Conservation (phyloP, 2,888 invertebrate genomes). For the Caenorhabditis sp. region DNA sequence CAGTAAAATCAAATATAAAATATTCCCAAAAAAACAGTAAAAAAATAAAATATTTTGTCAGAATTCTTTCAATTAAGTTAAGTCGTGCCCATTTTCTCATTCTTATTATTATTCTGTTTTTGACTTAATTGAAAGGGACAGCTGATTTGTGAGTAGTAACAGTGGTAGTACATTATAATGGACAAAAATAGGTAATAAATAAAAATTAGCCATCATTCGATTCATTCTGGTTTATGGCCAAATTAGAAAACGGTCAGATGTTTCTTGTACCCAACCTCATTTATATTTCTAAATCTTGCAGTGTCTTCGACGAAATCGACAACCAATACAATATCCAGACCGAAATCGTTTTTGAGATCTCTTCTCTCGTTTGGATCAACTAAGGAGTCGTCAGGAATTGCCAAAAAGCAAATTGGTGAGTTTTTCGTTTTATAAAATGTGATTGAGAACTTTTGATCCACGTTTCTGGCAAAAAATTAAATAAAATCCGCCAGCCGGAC, state of each 20-base stretch:
- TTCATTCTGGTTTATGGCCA: constrained; percentile 6
- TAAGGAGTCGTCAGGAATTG: neutral
- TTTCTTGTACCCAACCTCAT: neutral
- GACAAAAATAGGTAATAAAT: constrained; percentile 12
- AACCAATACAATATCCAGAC: constrained; percentile 21
- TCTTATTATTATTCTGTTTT: no score
- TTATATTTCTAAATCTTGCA: constrained; percentile 5
- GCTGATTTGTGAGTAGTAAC: no score
- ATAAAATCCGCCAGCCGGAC: no score
- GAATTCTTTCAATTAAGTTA: no score
- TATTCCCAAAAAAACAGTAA: no score
- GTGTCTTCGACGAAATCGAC: constrained; percentile 12
- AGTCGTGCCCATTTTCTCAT: no score
- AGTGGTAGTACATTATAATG: no score
- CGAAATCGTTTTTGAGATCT: constrained; percentile 32
- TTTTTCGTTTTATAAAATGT: neutral
- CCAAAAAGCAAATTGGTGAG: neutral
- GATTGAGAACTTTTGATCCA: no score
- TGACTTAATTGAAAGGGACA: no score
- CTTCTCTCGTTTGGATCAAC: constrained; percentile 26
- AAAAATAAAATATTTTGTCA: no score
- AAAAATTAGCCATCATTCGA: constrained; percentile 29
- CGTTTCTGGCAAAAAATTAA: no score
- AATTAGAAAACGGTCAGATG: neutral
- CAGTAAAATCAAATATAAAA: neutral